Evolutionary conservation across 2,888 invertebrate species (phyloP).

Genomic region (Hedychridium roseum): DNA sequence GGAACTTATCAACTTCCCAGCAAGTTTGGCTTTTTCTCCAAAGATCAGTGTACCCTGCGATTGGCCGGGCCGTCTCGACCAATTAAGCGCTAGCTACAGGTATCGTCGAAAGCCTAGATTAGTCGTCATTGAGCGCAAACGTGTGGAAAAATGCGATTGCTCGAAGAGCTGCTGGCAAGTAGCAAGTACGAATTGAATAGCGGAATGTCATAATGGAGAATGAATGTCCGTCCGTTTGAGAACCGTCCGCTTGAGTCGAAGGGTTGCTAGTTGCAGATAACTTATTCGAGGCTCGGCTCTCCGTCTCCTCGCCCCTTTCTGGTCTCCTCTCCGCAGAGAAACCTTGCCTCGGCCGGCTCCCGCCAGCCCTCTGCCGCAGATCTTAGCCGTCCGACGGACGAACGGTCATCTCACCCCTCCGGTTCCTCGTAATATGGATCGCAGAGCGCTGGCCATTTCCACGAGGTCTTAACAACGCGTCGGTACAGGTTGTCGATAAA

Average conservation of each 20-base stretch:
- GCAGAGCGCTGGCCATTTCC: constrained; percentile 42
- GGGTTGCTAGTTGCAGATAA: constrained; percentile 61
- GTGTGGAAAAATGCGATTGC: too few species aligned
- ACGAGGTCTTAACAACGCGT: constrained; percentile 46
- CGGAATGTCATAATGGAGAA: constrained; percentile 25
- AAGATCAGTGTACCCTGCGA: too few species aligned
- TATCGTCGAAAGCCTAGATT: too few species aligned
- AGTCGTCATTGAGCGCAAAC: too few species aligned
- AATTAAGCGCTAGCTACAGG: too few species aligned
- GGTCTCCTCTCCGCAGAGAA: constrained; percentile 36
- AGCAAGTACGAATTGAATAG: too few species aligned
- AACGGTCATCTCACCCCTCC: constrained; percentile 53
- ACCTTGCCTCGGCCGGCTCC: constrained; percentile 32
- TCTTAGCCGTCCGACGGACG: constrained; percentile 42
- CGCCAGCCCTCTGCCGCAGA: constrained; percentile 44
- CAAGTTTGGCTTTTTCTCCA: too few species aligned
- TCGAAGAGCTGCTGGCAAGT: too few species aligned
- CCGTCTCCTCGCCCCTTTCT: constrained; percentile 20
- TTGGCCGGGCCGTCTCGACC: constrained; percentile 5
- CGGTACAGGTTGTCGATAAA: constrained; percentile 62
- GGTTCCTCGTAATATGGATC: constrained; percentile 49
- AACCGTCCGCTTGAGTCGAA: constrained; percentile 54
- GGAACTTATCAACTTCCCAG: too few species aligned
- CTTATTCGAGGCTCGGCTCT: constrained; percentile 52
- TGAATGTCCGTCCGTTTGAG: constrained; percentile 46